A percentile compares a stretch with the other conserved stretches of the same genome.
These are phyloP conservation scores for Brachirus orientalis DNA, from an alignment of 2,113 vertebrate species.

Conservation along the genomic window DNA sequence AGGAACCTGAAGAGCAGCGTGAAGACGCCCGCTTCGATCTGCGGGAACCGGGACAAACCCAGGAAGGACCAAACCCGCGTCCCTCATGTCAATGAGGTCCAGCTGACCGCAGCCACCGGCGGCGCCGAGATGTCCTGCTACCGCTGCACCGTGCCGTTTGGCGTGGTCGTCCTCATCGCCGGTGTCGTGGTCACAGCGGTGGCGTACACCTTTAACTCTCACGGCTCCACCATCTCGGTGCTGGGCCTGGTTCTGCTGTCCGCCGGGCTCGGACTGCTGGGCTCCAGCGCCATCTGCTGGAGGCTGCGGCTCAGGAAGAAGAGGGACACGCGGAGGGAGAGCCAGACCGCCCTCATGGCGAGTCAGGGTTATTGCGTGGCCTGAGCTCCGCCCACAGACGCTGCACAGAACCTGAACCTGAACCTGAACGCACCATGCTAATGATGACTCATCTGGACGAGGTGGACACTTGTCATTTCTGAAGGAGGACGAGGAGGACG, in stretches of 20 bases:
- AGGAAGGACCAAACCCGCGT: constrained; percentile 54
- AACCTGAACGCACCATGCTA: no score
- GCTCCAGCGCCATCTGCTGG: constrained; percentile 88
- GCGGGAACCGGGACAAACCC: constrained; percentile 68
- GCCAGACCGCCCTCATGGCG: constrained; percentile 87
- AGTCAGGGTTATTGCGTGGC: constrained; percentile 71
- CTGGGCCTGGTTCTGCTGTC: constrained; percentile 89
- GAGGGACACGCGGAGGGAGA: constrained; percentile 86
- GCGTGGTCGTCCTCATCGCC: constrained; percentile 87
- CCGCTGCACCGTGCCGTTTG: constrained; percentile 90
- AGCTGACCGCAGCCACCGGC: constrained; percentile 88
- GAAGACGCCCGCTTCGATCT: constrained; percentile 64
- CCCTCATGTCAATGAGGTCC: constrained; percentile 85
- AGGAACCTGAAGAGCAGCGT: constrained; percentile 75
- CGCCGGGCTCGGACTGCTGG: constrained; percentile 85
- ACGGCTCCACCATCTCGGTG: constrained; percentile 91
- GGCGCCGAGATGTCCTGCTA: constrained; percentile 91
- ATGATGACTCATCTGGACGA: no score
- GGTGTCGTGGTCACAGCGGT: constrained; percentile 88
- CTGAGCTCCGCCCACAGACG: constrained; percentile 14
- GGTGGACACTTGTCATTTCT: no score
- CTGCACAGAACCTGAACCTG: no score
- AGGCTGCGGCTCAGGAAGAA: constrained; percentile 85
- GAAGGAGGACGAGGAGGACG: no score
- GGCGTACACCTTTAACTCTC: constrained; percentile 92